A percentile compares a stretch with the other conserved stretches of the same genome.
These are phyloP conservation scores for Ennomos fuscantarius DNA, from an alignment of 2,888 invertebrate genomes.

Conservation along the genomic window DNA sequence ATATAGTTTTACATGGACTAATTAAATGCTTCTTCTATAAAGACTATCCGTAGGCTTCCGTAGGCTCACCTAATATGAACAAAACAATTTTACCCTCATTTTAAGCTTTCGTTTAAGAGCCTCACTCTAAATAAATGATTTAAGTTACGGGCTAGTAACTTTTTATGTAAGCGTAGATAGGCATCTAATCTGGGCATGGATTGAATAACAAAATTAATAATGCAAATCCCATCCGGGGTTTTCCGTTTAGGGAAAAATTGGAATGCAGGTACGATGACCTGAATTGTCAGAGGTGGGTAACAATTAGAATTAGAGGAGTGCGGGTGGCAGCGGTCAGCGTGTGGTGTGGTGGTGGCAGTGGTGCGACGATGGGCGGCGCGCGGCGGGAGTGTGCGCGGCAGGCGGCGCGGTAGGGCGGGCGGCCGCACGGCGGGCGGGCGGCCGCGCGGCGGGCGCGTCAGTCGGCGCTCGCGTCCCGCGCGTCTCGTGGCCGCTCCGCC, in stretches of 20 bases:
- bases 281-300: slow-evolving; percentile 74
- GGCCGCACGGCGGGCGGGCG: slow-evolving; percentile 41
- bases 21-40: too few relatives aligned
- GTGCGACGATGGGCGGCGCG: slow-evolving; percentile 47
- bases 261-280: slow-evolving; percentile 79
- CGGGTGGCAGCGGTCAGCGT: slow-evolving; percentile 27
- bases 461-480: slow-evolving; percentile 51
- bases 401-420: slow-evolving; percentile 41
- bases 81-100: slow-evolving; percentile 42
- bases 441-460: slow-evolving; percentile 45
- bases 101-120: slow-evolving; percentile 44
- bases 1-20: too few relatives aligned
- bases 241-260: slow-evolving; percentile 62
- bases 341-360: slow-evolving; percentile 35
- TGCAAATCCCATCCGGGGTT: slow-evolving; percentile 64
- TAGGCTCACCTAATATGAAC: slow-evolving; percentile 19
- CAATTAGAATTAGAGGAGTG: slow-evolving; percentile 74
- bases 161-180: slow-evolving; percentile 65
- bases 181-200: slow-evolving; percentile 56
- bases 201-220: slow-evolving; percentile 69
- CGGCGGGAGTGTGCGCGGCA: slow-evolving; percentile 44
- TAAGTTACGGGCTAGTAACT: slow-evolving; percentile 63
- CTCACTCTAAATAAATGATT: slow-evolving; percentile 58
- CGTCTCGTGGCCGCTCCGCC: slow-evolving; percentile 43
- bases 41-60: neutral